phyloP scores from a whole-genome alignment of 2,113 vertebrate species.

The Stictonetta naevosa region DNA sequence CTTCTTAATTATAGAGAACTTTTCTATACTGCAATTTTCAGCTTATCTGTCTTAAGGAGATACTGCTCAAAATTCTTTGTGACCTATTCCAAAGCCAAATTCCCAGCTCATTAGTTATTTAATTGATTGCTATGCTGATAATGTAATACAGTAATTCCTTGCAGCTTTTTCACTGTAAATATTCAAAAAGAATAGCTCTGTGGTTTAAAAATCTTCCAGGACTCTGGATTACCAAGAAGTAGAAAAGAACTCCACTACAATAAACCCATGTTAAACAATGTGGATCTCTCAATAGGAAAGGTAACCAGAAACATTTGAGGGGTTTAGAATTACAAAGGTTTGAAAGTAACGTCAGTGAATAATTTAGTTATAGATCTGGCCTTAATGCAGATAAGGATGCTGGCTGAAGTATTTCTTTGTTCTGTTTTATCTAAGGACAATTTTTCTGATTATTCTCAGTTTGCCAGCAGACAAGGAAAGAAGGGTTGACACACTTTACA shows the following conservation, averaged over 20 bases:
- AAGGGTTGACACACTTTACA: neutral
- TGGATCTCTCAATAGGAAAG: neutral
- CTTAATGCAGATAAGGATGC: neutral
- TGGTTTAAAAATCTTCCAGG: neutral
- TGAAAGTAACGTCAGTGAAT: neutral
- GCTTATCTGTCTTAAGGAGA: neutral
- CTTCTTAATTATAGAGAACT: neutral
- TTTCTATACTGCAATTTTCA: neutral
- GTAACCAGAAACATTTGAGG: neutral
- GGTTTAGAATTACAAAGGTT: neutral
- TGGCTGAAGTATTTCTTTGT: neutral
- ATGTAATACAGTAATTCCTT: neutral
- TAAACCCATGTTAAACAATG: neutral
- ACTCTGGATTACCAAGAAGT: neutral
- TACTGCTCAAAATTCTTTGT: neutral
- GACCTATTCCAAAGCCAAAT: neutral
- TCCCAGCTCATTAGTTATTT: neutral
- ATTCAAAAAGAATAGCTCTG: neutral
- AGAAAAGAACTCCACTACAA: neutral
- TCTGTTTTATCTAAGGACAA: neutral
- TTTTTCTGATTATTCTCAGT: neutral
- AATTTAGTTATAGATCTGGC: neutral
- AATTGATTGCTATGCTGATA: neutral
- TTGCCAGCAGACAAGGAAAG: neutral
- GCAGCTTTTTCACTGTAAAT: neutral